Base-by-base conservation (phyloP, 1,140 invertebrate genomes). In the Pogonognathellus flavescens region DNA sequence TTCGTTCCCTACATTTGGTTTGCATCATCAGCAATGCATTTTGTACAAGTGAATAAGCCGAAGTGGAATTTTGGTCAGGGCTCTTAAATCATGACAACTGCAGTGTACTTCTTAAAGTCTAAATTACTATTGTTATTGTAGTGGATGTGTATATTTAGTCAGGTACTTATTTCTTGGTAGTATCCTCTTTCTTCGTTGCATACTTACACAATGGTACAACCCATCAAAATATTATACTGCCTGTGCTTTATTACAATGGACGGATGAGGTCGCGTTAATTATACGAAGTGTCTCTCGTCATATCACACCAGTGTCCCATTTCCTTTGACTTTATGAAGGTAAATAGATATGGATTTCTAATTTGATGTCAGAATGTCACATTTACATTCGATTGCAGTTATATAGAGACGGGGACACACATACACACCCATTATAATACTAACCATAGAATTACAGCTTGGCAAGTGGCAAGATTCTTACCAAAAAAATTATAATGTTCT, bases 281-380 rank as follows among this genome's bases (percentile, higher is more conserved):
- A 76, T 76, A 76, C 70, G n/a, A 25, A 76, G 20, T n/a, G 41
- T 50, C 25, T 76, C 31, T 41, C 49, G 70, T 50, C 70, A 41
- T 18, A 14, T 49, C 41, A 0, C 16, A 70, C 62, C 20, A 49
- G 66, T 20, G 70, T 76, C n/a, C 25, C 70, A 49, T 76, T 50
- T 76, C 41, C 70, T 41, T 50, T 76, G 70, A 50, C 70, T 76
- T 49, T 76, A 76, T 49, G 25, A 76, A 31, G 70, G 70, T 76
- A 76, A 76, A 76, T 31, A 50, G 70, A 76, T 76, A 76, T 66
- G 62, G 62, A 50, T 76, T 76, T 76, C 70, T 76, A 76, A 76
- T 76, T 76, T 76, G 22, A 76, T 76, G 70, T 76, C 70, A 76
- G 70, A 66, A 76, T 76, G 70, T 50, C 70, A 76, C 70, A 76